Conservation (phyloP, 1,140 invertebrate genomes). For the Orussus abietinus region DNA sequence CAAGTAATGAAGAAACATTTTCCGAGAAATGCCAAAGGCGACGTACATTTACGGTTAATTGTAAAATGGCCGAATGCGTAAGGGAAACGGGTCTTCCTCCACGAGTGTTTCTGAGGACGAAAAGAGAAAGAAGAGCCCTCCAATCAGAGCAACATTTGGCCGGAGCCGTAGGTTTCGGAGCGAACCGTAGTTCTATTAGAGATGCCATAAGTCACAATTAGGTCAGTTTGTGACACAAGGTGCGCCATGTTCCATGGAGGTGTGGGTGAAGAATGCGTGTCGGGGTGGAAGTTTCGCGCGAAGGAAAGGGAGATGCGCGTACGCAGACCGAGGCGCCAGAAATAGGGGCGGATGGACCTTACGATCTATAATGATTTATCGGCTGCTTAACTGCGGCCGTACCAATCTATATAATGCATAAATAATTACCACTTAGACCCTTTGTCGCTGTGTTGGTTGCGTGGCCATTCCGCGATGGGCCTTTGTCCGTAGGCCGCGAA, state of each 20-base stretch:
- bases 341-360: conserved; percentile 8
- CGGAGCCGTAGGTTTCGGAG: too few species aligned
- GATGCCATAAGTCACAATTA: conserved; percentile 49
- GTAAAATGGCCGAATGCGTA: too few species aligned
- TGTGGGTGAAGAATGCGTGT: conserved; percentile 25
- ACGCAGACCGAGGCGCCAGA: neutral
- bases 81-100: too few species aligned
- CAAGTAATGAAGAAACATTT: too few species aligned
- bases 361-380: conserved; percentile 41
- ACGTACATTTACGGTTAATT: too few species aligned
- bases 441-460: conserved; percentile 35
- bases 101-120: too few species aligned
- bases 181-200: conserved; percentile 32
- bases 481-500: conserved; percentile 31
- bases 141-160: too few species aligned
- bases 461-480: conserved; percentile 18
- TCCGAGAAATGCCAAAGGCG: too few species aligned
- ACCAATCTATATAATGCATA: conserved; percentile 33
- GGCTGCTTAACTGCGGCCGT: conserved; percentile 33
- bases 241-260: conserved; percentile 21
- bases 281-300: conserved; percentile 9
- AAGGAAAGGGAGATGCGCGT: conserved; percentile 6
- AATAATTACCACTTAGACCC: conserved; percentile 44
- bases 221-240: conserved; percentile 33
- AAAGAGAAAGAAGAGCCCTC: too few species aligned